These are phyloP conservation scores for Aleiodes testaceus DNA, from an alignment of 2,888 invertebrate species.

Conservation along the genomic window DNA sequence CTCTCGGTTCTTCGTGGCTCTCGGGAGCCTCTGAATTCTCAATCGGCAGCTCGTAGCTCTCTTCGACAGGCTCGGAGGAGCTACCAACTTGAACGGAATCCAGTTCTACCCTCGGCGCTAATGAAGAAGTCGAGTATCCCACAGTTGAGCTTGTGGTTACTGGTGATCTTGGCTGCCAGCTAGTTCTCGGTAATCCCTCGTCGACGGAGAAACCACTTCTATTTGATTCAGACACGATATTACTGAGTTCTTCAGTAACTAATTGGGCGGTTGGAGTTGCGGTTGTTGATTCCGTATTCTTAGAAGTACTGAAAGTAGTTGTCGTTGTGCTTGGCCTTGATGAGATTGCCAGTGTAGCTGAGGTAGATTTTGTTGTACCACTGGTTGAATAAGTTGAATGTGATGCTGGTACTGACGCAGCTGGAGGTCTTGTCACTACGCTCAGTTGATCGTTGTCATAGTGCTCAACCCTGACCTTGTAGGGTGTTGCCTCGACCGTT, in stretches of 20 bases:
- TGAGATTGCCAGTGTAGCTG: conserved; percentile 69
- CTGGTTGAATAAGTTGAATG: conserved; percentile 46
- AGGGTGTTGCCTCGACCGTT: conserved; percentile 77
- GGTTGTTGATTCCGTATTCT: conserved; percentile 35
- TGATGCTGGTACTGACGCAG: conserved; percentile 40
- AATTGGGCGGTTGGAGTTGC: conserved; percentile 59
- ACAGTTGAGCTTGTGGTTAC: conserved; percentile 59
- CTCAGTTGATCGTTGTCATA: conserved; percentile 57
- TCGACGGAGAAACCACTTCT: conserved; percentile 77
- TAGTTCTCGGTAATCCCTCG: conserved; percentile 76
- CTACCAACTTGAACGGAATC: conserved; percentile 56
- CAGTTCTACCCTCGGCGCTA: conserved; percentile 22
- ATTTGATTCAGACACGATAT: conserved; percentile 75
- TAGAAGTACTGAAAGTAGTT: conserved; percentile 24
- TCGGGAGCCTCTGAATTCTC: conserved; percentile 61
- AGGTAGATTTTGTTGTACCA: conserved; percentile 46
- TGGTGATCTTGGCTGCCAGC: conserved; percentile 61
- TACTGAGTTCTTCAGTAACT: conserved; percentile 72
- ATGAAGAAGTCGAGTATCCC: conserved; percentile 39
- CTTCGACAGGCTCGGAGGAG: conserved; percentile 62
- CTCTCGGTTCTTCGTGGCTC: conserved; percentile 64
- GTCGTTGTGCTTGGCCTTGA: conserved; percentile 34
- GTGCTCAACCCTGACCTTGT: conserved; percentile 70
- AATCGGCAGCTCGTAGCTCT: conserved; percentile 63
- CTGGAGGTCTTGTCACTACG: conserved; percentile 55